Evolutionary conservation across 2,113 vertebrate species (phyloP).

Genomic region (Leuciscus idus): DNA sequence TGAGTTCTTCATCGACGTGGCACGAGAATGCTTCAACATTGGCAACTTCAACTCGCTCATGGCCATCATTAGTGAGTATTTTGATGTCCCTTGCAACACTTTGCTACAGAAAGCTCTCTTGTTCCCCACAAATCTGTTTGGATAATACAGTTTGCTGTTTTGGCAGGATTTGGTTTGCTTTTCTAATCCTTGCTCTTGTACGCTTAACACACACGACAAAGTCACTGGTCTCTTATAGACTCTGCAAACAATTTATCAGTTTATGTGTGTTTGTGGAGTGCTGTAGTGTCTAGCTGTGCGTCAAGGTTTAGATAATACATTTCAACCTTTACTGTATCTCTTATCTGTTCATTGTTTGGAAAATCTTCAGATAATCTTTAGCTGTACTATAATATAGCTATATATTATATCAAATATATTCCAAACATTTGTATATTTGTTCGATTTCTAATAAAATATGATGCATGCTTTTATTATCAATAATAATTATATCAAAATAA

Average conservation of each 20-base stretch:
- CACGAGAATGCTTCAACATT: slow-evolving; percentile 94
- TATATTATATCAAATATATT: too few relatives aligned
- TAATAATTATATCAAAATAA: background rate
- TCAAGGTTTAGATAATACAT: background rate
- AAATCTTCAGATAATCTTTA: background rate
- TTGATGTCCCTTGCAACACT: background rate
- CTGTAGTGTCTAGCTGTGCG: background rate
- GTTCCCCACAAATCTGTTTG: slow-evolving; percentile 27
- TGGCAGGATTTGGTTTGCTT: slow-evolving; percentile 15
- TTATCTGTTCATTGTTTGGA: background rate
- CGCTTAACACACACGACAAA: slow-evolving; percentile 18
- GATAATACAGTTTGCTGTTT: slow-evolving; percentile 50
- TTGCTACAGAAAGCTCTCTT: background rate
- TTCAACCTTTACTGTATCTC: background rate
- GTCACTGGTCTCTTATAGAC: background rate
- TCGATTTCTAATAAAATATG: background rate
- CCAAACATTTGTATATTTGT: background rate
- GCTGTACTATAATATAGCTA: background rate
- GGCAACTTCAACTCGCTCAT: slow-evolving; percentile 98
- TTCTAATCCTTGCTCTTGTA: slow-evolving; percentile 7
- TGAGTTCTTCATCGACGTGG: slow-evolving; percentile 95
- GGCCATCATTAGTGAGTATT: slow-evolving; percentile 95
- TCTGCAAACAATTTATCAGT: background rate
- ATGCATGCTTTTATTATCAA: background rate
- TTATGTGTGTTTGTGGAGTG: slow-evolving; percentile 2